Conservation (phyloP, 2,888 invertebrate genomes). For the Chirona hameri region DNA sequence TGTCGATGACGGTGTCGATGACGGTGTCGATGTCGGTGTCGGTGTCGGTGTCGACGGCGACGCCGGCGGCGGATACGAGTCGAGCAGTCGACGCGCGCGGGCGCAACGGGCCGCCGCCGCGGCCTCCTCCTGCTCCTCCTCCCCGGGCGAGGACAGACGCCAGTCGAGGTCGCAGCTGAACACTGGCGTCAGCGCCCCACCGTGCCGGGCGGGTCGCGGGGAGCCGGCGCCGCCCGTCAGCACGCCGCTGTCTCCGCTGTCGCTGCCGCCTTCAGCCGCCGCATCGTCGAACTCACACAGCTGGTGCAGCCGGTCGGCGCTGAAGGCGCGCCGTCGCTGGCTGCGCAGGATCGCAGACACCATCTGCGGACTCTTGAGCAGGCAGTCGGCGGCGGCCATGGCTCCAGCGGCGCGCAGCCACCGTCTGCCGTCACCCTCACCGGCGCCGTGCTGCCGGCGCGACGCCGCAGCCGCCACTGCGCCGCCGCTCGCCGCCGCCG, state of each 20-base stretch:
- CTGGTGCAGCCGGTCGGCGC: neutral
- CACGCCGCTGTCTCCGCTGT: constrained; percentile 26
- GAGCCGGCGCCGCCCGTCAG: neutral
- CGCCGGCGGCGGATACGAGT: neutral
- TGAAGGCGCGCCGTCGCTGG: neutral
- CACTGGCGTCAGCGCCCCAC: neutral
- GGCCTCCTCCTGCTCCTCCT: neutral
- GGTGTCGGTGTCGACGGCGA: neutral
- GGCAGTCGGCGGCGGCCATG: constrained; percentile 1
- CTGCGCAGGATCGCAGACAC: constrained; percentile 3
- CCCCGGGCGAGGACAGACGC: neutral
- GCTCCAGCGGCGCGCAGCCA: neutral
- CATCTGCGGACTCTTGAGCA: constrained; percentile 23
- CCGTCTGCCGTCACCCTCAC: neutral
- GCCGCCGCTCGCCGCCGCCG: no score
- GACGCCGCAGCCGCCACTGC: no score
- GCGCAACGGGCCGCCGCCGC: neutral
- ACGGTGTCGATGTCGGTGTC: no score
- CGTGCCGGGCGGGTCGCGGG: neutral
- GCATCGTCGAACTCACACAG: neutral
- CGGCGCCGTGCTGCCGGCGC: neutral
- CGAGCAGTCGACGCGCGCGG: neutral
- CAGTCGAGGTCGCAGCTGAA: neutral
- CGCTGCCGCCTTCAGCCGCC: neutral
- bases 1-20: neutral